Evolutionary conservation across 2,797 vertebrate species (phyloP).

Genomic region (Enoplosus armatus): DNA sequence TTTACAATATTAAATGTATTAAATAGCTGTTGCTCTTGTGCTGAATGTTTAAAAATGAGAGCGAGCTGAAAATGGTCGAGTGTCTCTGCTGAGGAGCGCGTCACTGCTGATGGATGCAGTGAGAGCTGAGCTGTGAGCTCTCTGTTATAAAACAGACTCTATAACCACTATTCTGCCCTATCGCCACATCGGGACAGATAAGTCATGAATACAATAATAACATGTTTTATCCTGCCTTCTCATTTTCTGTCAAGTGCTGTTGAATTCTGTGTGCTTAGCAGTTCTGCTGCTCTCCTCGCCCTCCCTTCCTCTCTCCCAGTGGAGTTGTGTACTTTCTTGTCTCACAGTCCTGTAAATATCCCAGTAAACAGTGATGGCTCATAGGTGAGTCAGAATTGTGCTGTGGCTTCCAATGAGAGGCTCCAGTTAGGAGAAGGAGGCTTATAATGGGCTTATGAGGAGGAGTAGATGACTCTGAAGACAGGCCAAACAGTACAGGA

Average conservation of each 20-base stretch:
- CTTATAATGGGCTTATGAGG: slow-evolving; percentile 64
- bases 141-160: slow-evolving; percentile 43
- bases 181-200: slow-evolving; percentile 32
- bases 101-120: slow-evolving; percentile 31
- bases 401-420: slow-evolving; percentile 48
- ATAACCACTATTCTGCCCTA: slow-evolving; percentile 2
- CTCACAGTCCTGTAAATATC: slow-evolving; percentile 29
- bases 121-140: slow-evolving; percentile 26
- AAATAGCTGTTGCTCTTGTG: slow-evolving; percentile 41
- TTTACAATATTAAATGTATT: slow-evolving; percentile 55
- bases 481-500: slow-evolving; percentile 54
- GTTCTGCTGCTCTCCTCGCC: slow-evolving; percentile 6
- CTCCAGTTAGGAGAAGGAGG: slow-evolving; percentile 41
- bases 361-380: slow-evolving; percentile 56
- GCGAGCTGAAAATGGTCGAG: slow-evolving; percentile 28
- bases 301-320: neutral
- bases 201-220: slow-evolving; percentile 38
- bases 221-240: slow-evolving; percentile 15
- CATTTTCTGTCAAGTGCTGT: slow-evolving; percentile 18
- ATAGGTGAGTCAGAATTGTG: slow-evolving; percentile 65
- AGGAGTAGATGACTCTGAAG: slow-evolving; percentile 56
- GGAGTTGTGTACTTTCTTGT: slow-evolving; percentile 44
- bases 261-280: slow-evolving; percentile 9
- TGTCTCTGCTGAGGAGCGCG: slow-evolving; percentile 28
- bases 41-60: slow-evolving; percentile 47